Conservation (phyloP, 2,797 vertebrate species). For the Lacerta bilineata region DNA sequence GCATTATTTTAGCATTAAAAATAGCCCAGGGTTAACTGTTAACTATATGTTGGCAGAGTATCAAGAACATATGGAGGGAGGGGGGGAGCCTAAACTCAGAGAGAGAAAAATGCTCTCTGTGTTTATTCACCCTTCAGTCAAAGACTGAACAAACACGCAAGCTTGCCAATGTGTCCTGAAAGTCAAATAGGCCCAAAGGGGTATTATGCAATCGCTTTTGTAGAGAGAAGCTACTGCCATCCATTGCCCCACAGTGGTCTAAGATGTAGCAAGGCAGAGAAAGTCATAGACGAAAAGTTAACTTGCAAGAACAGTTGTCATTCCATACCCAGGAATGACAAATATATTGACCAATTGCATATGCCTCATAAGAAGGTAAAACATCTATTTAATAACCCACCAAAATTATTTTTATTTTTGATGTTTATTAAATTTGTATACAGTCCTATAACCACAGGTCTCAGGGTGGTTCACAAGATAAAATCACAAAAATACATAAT, state of each 20-base stretch:
- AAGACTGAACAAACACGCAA: slow-evolving; percentile 13
- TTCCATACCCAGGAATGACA: not conserved
- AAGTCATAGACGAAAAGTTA: not conserved
- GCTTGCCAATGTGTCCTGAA: not conserved
- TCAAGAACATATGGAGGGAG: not conserved
- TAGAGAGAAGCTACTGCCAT: slow-evolving; percentile 1
- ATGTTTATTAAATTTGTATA: no score
- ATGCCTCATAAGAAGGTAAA: not conserved
- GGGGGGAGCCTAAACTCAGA: not conserved
- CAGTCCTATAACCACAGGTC: no score
- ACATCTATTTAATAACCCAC: not conserved
- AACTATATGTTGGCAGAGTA: not conserved
- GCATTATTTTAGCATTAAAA: not conserved
- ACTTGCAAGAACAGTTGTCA: not conserved
- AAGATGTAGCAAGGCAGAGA: not conserved
- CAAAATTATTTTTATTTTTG: no score
- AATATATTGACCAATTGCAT: not conserved
- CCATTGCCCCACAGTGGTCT: not conserved
- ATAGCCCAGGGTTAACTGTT: not conserved
- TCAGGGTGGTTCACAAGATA: no score
- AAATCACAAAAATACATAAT: no score
- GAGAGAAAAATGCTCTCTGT: not conserved
- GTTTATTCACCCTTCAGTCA: slow-evolving; percentile 13
- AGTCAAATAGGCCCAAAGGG: not conserved
- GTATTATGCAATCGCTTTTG: slow-evolving; percentile 7